Percentiles rank a stretch among this genome's conserved stretches.
phyloP scores from a whole-genome alignment of 1,140 invertebrate species.

The Zaprionus ornatus region DNA sequence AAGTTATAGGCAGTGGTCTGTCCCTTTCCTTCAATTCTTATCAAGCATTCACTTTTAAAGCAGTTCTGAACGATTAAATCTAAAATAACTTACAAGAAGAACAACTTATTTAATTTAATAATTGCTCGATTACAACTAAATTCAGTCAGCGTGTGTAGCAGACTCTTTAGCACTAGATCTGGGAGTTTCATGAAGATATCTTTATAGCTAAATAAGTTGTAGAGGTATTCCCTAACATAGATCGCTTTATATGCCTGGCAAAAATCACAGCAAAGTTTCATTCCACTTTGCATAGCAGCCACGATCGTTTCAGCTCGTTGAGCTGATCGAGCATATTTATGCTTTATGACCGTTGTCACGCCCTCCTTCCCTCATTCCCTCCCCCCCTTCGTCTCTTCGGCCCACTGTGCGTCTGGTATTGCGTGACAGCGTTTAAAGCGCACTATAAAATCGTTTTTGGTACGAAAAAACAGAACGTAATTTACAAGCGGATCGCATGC shows the following conservation, averaged over 20 bases:
- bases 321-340: slow-evolving; percentile 5
- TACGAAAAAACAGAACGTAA: not conserved
- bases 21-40: too few species aligned
- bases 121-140: not conserved
- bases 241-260: not conserved
- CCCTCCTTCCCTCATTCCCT: too few species aligned
- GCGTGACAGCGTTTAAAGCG: slow-evolving; percentile 6
- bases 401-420: not conserved
- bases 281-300: not conserved
- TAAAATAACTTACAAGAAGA: too few species aligned
- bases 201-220: not conserved
- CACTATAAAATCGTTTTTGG: not conserved
- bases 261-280: not conserved
- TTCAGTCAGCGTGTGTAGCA: not conserved
- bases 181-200: not conserved
- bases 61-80: too few species aligned
- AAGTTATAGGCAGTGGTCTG: too few species aligned
- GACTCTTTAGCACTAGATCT: not conserved
- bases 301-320: not conserved
- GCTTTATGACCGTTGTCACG: not conserved
- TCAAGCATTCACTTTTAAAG: too few species aligned
- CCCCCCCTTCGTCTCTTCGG: not conserved
- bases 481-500: slow-evolving; percentile 9
- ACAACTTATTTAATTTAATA: too few species aligned
- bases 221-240: too few species aligned